Percentiles rank a stretch among this genome's conserved stretches.
These are phyloP conservation scores for Enteromius treurensis DNA, from an alignment of 2,797 vertebrate species.

Conservation along the genomic window DNA sequence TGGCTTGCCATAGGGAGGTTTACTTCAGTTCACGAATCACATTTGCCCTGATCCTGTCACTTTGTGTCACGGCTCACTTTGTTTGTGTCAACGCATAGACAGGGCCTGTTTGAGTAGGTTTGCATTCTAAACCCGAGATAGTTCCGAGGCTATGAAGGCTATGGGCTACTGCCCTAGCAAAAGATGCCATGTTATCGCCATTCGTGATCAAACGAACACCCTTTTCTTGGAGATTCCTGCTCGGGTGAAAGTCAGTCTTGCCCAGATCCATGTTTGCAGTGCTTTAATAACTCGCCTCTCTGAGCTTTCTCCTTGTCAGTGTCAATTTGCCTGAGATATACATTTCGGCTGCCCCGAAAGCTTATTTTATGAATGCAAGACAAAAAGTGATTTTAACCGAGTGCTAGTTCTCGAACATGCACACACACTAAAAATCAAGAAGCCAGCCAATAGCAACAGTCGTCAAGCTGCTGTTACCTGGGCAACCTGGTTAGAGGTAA, in stretches of 20 bases:
- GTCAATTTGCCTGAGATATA: constrained; percentile 62
- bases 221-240: constrained; percentile 5
- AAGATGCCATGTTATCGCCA: background rate
- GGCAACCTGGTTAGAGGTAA: constrained; percentile 79
- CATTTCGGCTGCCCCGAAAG: constrained; percentile 54
- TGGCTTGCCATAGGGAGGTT: constrained; percentile 68
- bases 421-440: constrained; percentile 65
- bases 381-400: constrained; percentile 47
- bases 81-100: constrained; percentile 57
- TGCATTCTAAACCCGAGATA: constrained; percentile 1
- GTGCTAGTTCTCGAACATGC: constrained; percentile 24
- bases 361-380: constrained; percentile 53
- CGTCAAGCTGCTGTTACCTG: constrained; percentile 80
- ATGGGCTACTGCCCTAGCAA: constrained; percentile 3
- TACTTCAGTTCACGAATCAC: constrained; percentile 70
- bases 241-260: constrained; percentile 41
- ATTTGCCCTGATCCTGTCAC: constrained; percentile 66
- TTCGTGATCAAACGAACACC: constrained; percentile 3
- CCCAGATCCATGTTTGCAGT: constrained; percentile 60
- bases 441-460: constrained; percentile 77
- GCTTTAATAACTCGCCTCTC: constrained; percentile 56
- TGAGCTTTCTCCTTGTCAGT: constrained; percentile 62
- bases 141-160: constrained; percentile 32
- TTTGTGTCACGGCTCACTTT: constrained; percentile 53
- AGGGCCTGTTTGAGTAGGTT: constrained; percentile 16